Evolutionary conservation across 2,113 vertebrate genomes (phyloP), one percentile per base, ranked within the genome.

Genomic region (Rallus limicola): DNA sequence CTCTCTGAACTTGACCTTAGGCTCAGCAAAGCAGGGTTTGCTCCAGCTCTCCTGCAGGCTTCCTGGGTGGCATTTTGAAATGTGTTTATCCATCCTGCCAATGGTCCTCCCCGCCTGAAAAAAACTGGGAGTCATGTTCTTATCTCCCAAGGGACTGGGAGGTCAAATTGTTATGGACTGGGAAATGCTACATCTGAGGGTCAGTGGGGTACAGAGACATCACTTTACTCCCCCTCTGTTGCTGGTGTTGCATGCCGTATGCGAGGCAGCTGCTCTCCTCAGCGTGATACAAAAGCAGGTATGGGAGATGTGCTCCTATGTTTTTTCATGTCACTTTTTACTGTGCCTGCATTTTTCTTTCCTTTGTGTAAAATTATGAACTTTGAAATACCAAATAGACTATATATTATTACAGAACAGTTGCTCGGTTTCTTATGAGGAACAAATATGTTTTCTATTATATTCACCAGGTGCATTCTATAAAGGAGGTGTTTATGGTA

Each of bases 401-500:
- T 90, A 74, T 83, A 60, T 80, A 90, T 82, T 94, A 93, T 92
- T 82, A 55, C 40, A 84, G 89, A 95, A 92, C 67, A 87, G 70
- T 95, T 90, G 25, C 83, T 91, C 0, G 0, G n/a, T 88, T 93
- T 83, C 86, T 63, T 84, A 71, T 10, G 9, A 69, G 93, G 63
- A 85, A 90, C 85, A 92, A 95, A 15, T 78, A 95, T 95, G 96
- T 88, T 97, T 96, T 90, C 76, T 63, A 95, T 97, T 96, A 95
- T 78, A 78, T 88, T 88, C 48, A 8, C 96, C 96, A 97, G 96
- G 96, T 97, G 97, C 87, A 83, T 95, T 97, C 96, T 93, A 97
- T 96, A 95, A 97, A 97, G 53, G 53, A 79, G 96, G 94, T 10
- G 94, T 96, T 97, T 97, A 97, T 95, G 92, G 85, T 78, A 83